A percentile compares a stretch with the other conserved stretches of the same genome.
Conservation (phyloP, 1,140 invertebrate species). For the Solenopsis invicta region DNA sequence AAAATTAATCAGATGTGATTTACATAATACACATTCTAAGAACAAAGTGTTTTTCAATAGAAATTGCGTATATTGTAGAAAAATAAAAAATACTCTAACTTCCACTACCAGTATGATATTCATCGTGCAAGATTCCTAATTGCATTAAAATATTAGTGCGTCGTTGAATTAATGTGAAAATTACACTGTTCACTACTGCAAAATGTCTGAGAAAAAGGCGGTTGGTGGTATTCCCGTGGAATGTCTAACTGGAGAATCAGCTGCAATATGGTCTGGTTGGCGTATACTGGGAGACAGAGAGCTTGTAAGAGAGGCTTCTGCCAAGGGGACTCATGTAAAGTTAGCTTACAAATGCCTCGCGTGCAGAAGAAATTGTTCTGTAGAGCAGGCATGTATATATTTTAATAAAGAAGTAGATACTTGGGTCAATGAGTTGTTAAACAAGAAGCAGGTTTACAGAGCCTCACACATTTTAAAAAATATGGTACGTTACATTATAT, state of each 20-base stretch:
- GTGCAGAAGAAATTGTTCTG: slow-evolving; percentile 86
- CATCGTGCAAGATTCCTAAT: background rate
- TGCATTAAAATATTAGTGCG: background rate
- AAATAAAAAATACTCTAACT: background rate
- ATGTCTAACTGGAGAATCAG: slow-evolving; percentile 78
- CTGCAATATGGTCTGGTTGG: slow-evolving; percentile 88
- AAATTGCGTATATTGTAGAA: background rate
- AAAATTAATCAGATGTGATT: slow-evolving; percentile 2
- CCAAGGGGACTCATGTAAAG: slow-evolving; percentile 89
- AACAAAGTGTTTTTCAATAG: slow-evolving; percentile 1
- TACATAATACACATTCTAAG: background rate
- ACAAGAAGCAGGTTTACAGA: slow-evolving; percentile 89
- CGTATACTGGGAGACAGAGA: slow-evolving; percentile 88
- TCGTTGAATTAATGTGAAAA: slow-evolving; percentile 16
- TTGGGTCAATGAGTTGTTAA: slow-evolving; percentile 89
- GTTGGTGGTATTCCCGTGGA: slow-evolving; percentile 79
- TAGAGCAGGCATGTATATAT: slow-evolving; percentile 86
- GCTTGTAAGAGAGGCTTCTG: slow-evolving; percentile 89
- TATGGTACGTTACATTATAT: slow-evolving; percentile 78
- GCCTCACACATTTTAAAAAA: slow-evolving; percentile 89
- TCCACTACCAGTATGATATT: background rate
- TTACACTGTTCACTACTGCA: background rate
- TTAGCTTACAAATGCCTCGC: slow-evolving; percentile 88
- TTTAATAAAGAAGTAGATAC: slow-evolving; percentile 87
- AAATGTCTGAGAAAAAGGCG: slow-evolving; percentile 71